phyloP scores from a whole-genome alignment of 1,140 invertebrate species.

The Ridgeia piscesae region DNA sequence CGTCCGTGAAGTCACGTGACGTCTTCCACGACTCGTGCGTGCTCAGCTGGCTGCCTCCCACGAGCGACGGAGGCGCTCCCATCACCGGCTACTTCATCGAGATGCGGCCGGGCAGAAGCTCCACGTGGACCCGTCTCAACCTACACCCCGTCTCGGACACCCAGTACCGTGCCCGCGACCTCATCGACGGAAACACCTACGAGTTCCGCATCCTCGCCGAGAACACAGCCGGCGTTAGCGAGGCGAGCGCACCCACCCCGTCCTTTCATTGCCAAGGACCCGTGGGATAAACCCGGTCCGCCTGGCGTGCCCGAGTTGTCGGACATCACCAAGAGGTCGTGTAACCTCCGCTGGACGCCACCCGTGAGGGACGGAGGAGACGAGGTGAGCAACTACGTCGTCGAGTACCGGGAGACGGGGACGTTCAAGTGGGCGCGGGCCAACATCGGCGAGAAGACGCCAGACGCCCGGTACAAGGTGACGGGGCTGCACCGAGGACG shows the following conservation, averaged over 20 bases:
- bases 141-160: conserved; percentile 79
- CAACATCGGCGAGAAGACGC: conserved; percentile 40
- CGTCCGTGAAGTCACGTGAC: conserved; percentile 89
- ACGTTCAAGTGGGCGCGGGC: conserved; percentile 87
- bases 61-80: conserved; percentile 77
- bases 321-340: conserved; percentile 29
- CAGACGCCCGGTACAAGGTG: conserved; percentile 69
- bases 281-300: conserved; percentile 70
- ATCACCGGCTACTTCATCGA: conserved; percentile 95
- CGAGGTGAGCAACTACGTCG: conserved; percentile 76
- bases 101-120: conserved; percentile 67
- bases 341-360: conserved; percentile 71
- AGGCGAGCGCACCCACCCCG: conserved; percentile 88
- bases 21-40: conserved; percentile 91
- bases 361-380: conserved; percentile 88
- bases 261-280: conserved; percentile 90
- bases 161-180: conserved; percentile 69
- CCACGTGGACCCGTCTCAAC: conserved; percentile 63
- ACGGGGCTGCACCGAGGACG: conserved; percentile 86
- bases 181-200: conserved; percentile 93
- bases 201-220: conserved; percentile 95
- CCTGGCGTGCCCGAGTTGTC: conserved; percentile 15
- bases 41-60: conserved; percentile 90
- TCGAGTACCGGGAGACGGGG: conserved; percentile 93
- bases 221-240: conserved; percentile 92